These are phyloP conservation scores for Neosilurus mollespiculum DNA, from an alignment of 2,797 vertebrate genomes.

Conservation along the genomic window DNA sequence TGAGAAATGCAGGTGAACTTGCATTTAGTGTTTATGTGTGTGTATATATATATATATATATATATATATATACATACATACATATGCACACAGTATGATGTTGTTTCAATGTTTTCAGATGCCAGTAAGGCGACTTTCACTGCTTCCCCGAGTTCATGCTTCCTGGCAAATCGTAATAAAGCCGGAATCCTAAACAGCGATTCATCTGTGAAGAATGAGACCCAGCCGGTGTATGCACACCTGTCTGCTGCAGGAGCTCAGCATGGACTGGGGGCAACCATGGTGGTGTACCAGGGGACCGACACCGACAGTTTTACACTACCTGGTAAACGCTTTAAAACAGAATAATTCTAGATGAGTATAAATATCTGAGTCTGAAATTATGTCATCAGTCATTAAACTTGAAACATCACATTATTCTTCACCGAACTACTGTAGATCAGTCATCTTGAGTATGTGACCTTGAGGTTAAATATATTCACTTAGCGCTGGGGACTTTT, in stretches of 20 bases:
- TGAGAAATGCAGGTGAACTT: slow-evolving; percentile 91
- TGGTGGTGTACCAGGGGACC: slow-evolving; percentile 72
- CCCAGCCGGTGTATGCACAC: slow-evolving; percentile 76
- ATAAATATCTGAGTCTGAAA: neutral
- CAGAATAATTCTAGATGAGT: neutral
- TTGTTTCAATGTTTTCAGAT: slow-evolving; percentile 71
- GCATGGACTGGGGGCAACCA: slow-evolving; percentile 64
- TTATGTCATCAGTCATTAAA: neutral
- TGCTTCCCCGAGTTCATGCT: slow-evolving; percentile 97
- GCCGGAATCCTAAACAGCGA: slow-evolving; percentile 67
- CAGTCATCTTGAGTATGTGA: neutral
- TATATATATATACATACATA: too few relatives aligned
- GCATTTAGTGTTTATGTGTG: too few relatives aligned
- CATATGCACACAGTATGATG: too few relatives aligned
- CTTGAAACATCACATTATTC: neutral
- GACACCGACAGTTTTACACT: slow-evolving; percentile 74
- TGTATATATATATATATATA: neutral
- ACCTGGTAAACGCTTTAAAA: slow-evolving; percentile 71
- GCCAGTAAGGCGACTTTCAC: slow-evolving; percentile 94
- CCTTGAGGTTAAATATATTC: neutral
- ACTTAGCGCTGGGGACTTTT: neutral
- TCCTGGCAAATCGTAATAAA: slow-evolving; percentile 94
- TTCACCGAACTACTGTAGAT: neutral
- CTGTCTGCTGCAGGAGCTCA: slow-evolving; percentile 76
- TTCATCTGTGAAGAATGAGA: slow-evolving; percentile 88